Evolutionary conservation across 2,888 invertebrate species (phyloP).

Genomic region (Brenthis daphne): DNA sequence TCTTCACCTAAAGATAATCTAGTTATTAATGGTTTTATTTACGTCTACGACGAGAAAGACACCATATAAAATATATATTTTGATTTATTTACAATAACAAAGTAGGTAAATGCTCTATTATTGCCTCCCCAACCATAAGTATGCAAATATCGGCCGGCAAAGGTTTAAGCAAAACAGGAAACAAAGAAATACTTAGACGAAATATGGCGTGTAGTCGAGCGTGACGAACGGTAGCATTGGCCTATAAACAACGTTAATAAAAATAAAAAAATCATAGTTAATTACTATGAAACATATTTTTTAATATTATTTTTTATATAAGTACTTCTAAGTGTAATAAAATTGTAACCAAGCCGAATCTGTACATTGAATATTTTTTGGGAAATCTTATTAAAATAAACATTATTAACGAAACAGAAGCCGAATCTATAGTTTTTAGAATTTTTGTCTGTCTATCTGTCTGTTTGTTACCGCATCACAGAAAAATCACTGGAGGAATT

Average conservation of each 20-base stretch:
- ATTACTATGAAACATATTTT: not conserved
- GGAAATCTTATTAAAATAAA: too few relatives aligned
- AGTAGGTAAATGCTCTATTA: conserved; percentile 26
- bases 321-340: too few relatives aligned
- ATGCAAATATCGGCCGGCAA: conserved; percentile 36
- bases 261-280: not conserved
- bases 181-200: conserved; percentile 32
- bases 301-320: not conserved
- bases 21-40: conserved; percentile 4
- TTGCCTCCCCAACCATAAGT: conserved; percentile 29
- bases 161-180: conserved; percentile 37
- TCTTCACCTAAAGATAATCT: too few relatives aligned
- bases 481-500: too few relatives aligned
- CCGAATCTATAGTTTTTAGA: too few relatives aligned
- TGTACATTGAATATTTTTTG: too few relatives aligned
- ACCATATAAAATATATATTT: not conserved
- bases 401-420: too few relatives aligned
- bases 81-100: conserved; percentile 13
- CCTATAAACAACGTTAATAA: conserved; percentile 27
- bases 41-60: not conserved
- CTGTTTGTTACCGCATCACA: too few relatives aligned
- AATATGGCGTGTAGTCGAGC: conserved; percentile 33
- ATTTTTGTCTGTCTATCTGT: too few relatives aligned
- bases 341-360: too few relatives aligned
- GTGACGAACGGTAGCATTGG: conserved; percentile 31